Evolutionary conservation across 2,113 vertebrate genomes (phyloP), one percentile per base, ranked within the genome.

Genomic region (Melanostigma gelatinosum): DNA sequence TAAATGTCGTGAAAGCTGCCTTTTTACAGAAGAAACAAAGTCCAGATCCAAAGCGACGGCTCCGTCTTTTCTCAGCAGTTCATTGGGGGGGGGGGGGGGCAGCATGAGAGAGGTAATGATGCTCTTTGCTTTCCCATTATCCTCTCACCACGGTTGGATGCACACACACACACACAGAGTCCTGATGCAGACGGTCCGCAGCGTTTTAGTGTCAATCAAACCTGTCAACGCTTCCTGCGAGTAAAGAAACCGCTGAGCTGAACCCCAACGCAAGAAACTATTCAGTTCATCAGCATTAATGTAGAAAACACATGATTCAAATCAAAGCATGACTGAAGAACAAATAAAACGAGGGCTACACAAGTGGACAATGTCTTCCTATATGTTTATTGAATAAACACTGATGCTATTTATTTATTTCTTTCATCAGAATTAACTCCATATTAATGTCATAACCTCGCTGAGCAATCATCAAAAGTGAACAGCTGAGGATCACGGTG

Each of bases 91-190:
- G 40, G 58, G 55, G 77, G 87, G 48, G 76, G 76, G 80, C 80
- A 80, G 68, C 87, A 8, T 79, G 85, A 84, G 84, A 77, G 90
- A 88, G 90, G 88, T 94, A 94, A 95, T 94, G 91, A 94, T 92
- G 92, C 92, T 93, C 82, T 93, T 90, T 87, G 89, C 87, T 93
- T 93, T 93, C 89, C 93, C 93, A 95, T 95, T 94, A 95, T 88
- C 85, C 72, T 67, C 89, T 89, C 74, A 40, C 75, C 92, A 90
- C 48, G 88, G 85, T 46, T 91, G 91, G 81, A 73, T 77, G 89
- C 90, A 89, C 93, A 24, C 52, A 24, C 52, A 55, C 16, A 50
- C 18, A 50, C 18, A 50, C 6, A 20, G 3, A 77, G 40, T 8
- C 61, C 55, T 70, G 2, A 60, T 9, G 52, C 70, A 71, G 72